Evolutionary conservation across 1,140 invertebrate genomes (phyloP), one percentile per base, ranked within the genome.

Genomic region (Dolichoris vasculosae): DNA sequence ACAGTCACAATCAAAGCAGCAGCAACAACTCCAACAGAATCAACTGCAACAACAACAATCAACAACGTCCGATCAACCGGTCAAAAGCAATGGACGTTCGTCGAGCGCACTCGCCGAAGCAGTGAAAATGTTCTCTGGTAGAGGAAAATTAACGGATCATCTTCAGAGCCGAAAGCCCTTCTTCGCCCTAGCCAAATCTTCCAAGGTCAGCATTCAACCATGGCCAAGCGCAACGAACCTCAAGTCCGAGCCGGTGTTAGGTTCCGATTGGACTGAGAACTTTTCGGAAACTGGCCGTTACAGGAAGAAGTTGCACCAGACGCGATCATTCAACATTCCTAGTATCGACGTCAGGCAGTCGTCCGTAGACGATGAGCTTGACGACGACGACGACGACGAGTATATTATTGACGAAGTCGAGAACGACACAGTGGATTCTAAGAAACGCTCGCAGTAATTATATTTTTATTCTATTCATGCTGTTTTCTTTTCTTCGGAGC

Each of bases 201-300:
- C 89, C 0, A 90, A 87, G 67, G 76, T 91, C 11, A 88, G 87
- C 76, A 69, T 92, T 7, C 89, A 89, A n/a, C 90, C 91, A 26
- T 92, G 90, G 91, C 89, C 92, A 0, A 93, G 92, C 82, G 89
- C 91, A 7, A 91, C 90, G 0, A 92, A 90, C 82, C 87, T 93
- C 0, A 75, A 84, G 69, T 38, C 55, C 23, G 77, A 84, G 0
- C 48, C 73, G 15, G 38, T 85, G 38, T 69, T 35, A 63, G 78
- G 38, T 67, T 84, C 75, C 1, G 80, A 48, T 32, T 80, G 8
- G 80, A 83, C 38, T 9, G 35, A 51, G 63, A 67, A 71, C 46
- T 9, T 35, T 0, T 35, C 30, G 32, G 76, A 59, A 32, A 23
- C 51, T 26, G 76, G 48, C 8, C 75, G 1, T 20, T 26, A 38